A percentile compares a stretch with the other conserved stretches of the same genome.
Evolutionary conservation across 2,113 vertebrate genomes (phyloP).

Genomic region (Cariama cristata): DNA sequence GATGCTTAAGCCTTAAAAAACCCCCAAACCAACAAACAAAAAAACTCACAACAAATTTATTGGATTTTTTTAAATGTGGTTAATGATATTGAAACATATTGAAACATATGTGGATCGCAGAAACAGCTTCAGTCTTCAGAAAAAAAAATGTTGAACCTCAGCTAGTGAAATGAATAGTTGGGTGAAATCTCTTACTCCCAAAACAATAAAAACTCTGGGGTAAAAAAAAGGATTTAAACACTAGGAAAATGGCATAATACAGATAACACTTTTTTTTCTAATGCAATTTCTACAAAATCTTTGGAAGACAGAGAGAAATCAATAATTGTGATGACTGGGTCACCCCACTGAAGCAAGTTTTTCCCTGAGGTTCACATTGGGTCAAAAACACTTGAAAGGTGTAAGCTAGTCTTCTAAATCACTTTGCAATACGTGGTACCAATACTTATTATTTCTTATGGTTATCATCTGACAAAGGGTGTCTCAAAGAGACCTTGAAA

Average conservation of each 20-base stretch:
- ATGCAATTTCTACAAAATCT: background rate
- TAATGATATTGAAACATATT: background rate
- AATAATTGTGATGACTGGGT: background rate
- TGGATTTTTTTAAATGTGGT: background rate
- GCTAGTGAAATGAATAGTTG: background rate
- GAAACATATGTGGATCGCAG: background rate
- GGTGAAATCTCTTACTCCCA: background rate
- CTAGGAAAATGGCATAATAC: background rate
- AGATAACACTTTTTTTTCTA: background rate
- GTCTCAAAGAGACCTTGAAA: background rate
- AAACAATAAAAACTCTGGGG: background rate
- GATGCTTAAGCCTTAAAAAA: background rate
- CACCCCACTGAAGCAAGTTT: background rate
- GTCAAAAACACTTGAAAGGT: background rate
- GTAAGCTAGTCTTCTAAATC: background rate
- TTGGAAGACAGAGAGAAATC: background rate
- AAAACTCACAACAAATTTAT: background rate
- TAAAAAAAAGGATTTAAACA: fast-evolving
- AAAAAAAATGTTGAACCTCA: background rate
- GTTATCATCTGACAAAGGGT: background rate
- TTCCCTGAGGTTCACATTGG: background rate
- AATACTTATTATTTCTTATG: background rate
- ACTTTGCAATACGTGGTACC: background rate
- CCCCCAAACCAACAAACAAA: too few species aligned
- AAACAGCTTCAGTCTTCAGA: background rate